Conservation (phyloP, 2,797 vertebrate species). For the Myotis vivesi region DNA sequence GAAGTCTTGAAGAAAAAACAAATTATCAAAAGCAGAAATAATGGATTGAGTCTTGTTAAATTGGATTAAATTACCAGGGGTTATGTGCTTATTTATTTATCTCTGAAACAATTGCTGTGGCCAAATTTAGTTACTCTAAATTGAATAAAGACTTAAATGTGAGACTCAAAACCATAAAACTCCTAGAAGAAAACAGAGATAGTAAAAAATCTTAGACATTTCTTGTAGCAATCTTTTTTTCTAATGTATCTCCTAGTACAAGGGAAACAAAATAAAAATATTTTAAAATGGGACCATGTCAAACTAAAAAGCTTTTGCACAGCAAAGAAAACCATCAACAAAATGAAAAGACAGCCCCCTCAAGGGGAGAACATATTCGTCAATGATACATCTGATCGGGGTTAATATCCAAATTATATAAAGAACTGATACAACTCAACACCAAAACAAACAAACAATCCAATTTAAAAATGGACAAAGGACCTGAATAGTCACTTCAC, state of each 20-base stretch:
- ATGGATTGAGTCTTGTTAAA: neutral
- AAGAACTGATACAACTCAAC: neutral
- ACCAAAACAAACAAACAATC: neutral
- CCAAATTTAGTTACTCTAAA: neutral
- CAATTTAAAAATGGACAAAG: neutral
- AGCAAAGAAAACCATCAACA: neutral
- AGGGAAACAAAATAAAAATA: neutral
- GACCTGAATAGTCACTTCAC: neutral
- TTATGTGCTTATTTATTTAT: neutral
- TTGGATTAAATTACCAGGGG: neutral
- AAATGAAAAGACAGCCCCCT: neutral
- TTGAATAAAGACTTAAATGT: neutral
- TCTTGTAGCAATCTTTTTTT: neutral
- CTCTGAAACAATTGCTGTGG: slow-evolving; percentile 12
- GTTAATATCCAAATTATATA: neutral
- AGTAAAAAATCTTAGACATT: neutral
- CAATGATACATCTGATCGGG: neutral
- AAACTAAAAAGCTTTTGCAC: neutral
- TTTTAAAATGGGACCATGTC: neutral
- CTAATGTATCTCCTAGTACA: neutral
- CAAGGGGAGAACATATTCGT: neutral
- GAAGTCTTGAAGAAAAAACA: neutral
- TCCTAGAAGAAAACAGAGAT: neutral
- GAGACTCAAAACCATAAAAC: neutral
- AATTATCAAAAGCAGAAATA: slow-evolving; percentile 20